Base-by-base conservation (phyloP, 2,888 invertebrate species). In the Horisme vitalbata region DNA sequence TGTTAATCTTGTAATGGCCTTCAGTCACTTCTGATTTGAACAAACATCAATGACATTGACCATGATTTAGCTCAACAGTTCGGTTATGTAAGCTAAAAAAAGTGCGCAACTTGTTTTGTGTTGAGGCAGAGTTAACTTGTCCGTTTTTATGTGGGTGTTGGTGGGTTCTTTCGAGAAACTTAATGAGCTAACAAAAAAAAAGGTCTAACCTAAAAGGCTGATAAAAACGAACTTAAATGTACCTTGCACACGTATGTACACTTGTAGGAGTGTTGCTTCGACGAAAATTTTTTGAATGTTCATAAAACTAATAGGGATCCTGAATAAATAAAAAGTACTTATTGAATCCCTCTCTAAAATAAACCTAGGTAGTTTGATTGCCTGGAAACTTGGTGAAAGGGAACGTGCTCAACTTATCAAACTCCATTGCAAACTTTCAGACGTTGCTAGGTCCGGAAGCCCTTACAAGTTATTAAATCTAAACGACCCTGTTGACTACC, bases 11-110 rank as follows among this genome's bases (percentile, higher is more conserved):
- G 24, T 20, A 31, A 35, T 39, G 44, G 35, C 62, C 62, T 65
- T 60, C 60, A 53, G 41, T 50, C 39, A 35, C 47, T 54, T 52
- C 46, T 43, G 45, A 54, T 47, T 47, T 45, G 48, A 56, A 33
- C 30, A 47, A 35, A 23, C 31, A 15, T 36, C 39, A 56, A 39
- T 56, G 58, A 50, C 56, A 55, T 53, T 63, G 63, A 59, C 57
- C 64, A 41, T 65, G 62, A 45, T 52, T 62, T 20, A 14, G 23
- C 35, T n/a, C 26, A 51, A 36, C 33, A 27, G 23, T 26, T 60
- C 58, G 59, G 54, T 52, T 52, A 53, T 45, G 50, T 46, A 50
- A 55, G 15, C 36, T 44, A 36, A 36, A 45, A 41, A 48, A 49
- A 45, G 7, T 32, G 26, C 6, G 12, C 20, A 18, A 20, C 15